Percentiles rank a stretch among this genome's conserved stretches.
These are phyloP conservation scores for Parasteatoda tepidariorum DNA, from an alignment of 1,140 invertebrate genomes.

Conservation along the genomic window DNA sequence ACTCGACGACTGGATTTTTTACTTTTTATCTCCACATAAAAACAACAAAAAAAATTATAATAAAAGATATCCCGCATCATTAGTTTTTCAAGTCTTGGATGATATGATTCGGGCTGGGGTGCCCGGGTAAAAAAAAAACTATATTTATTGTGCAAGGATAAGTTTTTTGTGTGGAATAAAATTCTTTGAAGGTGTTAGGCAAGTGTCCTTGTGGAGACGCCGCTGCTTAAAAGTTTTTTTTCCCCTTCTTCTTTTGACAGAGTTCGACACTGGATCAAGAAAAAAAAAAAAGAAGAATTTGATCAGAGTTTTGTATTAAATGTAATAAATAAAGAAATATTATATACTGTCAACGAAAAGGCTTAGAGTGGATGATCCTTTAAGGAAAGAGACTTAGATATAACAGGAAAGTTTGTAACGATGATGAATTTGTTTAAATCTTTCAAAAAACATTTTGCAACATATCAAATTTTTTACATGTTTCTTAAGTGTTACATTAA, in stretches of 20 bases:
- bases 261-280: not conserved
- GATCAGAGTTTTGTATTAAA: not conserved
- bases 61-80: constrained; percentile 16
- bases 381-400: not conserved
- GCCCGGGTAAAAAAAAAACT: not conserved
- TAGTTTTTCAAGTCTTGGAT: constrained; percentile 32
- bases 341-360: not conserved
- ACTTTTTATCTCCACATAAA: not conserved
- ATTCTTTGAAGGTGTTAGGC: not conserved
- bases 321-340: not conserved
- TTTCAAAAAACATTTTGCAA: no score
- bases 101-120: constrained; percentile 5
- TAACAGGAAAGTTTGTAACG: no score
- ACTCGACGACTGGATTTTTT: not conserved
- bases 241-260: not conserved
- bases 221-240: not conserved
- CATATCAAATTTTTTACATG: no score
- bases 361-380: not conserved
- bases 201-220: not conserved
- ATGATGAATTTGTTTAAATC: no score
- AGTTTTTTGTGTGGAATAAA: not conserved
- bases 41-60: not conserved
- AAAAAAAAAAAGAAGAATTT: not conserved
- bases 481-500: no score
- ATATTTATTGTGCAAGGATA: not conserved